A percentile compares a stretch with the other conserved stretches of the same genome.
phyloP scores from a whole-genome alignment of 2,113 vertebrate species.

The Sinocyclocheilus rhinocerous region DNA sequence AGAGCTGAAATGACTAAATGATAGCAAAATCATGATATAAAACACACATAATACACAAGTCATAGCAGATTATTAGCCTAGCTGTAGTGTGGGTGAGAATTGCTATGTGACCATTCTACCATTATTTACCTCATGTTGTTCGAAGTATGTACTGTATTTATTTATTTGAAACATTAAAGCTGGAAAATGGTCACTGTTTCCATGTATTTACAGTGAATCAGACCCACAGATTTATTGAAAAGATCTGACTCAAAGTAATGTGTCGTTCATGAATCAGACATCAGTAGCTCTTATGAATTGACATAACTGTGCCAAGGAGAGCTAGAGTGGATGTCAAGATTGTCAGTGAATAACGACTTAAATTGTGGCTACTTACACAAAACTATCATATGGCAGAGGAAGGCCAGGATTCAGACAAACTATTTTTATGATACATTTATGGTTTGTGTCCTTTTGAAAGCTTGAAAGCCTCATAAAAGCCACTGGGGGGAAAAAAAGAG shows the following conservation, averaged over 20 bases:
- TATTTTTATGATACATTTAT: neutral
- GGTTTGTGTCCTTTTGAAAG: neutral
- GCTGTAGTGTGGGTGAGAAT: neutral
- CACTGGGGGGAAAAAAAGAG: neutral
- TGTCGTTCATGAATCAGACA: neutral
- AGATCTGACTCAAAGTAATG: neutral
- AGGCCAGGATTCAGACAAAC: neutral
- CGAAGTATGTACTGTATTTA: neutral
- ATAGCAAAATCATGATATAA: neutral
- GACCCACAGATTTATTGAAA: neutral
- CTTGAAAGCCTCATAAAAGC: slow-evolving; percentile 1
- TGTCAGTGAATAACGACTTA: neutral
- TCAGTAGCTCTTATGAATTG: neutral
- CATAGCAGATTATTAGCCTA: neutral
- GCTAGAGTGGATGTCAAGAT: neutral
- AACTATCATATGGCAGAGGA: slow-evolving; percentile 1
- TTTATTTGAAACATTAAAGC: neutral
- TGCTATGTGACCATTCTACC: neutral
- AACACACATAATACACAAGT: neutral
- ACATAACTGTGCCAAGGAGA: neutral
- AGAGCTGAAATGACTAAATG: neutral
- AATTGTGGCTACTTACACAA: neutral
- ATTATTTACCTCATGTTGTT: neutral
- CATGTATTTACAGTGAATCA: neutral
- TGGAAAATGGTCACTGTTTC: neutral